Base-by-base conservation (phyloP, 2,888 invertebrate genomes). In the Anorthoa munda region DNA sequence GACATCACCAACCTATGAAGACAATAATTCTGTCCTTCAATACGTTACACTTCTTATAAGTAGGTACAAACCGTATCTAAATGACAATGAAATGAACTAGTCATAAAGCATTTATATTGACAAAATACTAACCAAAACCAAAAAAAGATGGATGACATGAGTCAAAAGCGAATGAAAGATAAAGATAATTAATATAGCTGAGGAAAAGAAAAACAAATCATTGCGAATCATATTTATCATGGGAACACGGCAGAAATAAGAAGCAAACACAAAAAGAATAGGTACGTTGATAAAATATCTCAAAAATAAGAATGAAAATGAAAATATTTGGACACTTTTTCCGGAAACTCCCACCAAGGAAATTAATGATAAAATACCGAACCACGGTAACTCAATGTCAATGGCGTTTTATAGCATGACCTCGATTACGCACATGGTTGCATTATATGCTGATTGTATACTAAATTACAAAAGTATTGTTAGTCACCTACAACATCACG, bases 311-410 rank as follows among this genome's bases (percentile, higher is more conserved):
- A 56, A 46, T 18, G 1, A 60, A 51, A 13, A 1, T 23, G 12
- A 26, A 45, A 53, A 23, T 4, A 12, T 18, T 26, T 61, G 21
- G 11, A 51, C 61, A 53, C 5, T 26, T 46, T 50, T 51, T 72
- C 50, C 60, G 69, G 59, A 75, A 68, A 76, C 39, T 18, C 39
- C 12, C 12, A 65, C 15, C 77, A 79, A 77, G 75, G 81, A 72
- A 71, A 12, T 31, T 53, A 21, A 59, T 59, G 65, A 67, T 75
- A 88, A 85, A 85, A 87, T 85, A 85, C 77, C 77, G 80, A 90
- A 90, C 83, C 86, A 79, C 80, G 78, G 72, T 76, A 84, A 89
- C 90, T 92, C 92, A 94, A 93, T 93, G 93, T 93, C 93, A 94
- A 94, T 90, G 91, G 91, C 86, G 86, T 87, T 92, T 89, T 90